A percentile compares a stretch with the other conserved stretches of the same genome.
Evolutionary conservation across 30 jellyfish, hydroid and myxozoan genomes (phyloP).

Genomic region (Aurelia sp.): DNA sequence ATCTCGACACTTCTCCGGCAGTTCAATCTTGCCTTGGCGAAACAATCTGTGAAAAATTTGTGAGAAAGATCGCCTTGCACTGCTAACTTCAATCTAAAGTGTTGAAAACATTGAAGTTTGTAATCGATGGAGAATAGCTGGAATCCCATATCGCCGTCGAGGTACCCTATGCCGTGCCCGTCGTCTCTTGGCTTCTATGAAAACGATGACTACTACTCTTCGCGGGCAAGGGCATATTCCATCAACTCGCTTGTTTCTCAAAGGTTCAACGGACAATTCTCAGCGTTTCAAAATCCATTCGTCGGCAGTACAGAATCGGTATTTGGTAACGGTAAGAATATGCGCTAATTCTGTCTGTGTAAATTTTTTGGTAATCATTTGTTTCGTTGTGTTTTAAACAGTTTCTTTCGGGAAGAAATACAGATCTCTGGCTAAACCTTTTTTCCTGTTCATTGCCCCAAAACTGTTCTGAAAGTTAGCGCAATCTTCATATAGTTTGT

Average conservation of each 20-base stretch:
- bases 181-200: slow-evolving; percentile 75
- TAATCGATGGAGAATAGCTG: slow-evolving; percentile 83
- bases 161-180: slow-evolving; percentile 69
- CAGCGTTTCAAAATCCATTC: slow-evolving; percentile 42
- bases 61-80: slow-evolving; percentile 80
- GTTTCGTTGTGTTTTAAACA: too few species aligned
- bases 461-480: too few species aligned
- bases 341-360: too few species aligned
- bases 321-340: slow-evolving; percentile 60
- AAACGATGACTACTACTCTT: slow-evolving; percentile 58
- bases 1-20: slow-evolving; percentile 79
- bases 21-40: slow-evolving; percentile 71
- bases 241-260: slow-evolving; percentile 75
- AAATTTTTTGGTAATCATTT: too few species aligned
- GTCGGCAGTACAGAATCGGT: slow-evolving; percentile 27
- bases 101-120: slow-evolving; percentile 72
- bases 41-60: slow-evolving; percentile 74
- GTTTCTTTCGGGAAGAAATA: too few species aligned
- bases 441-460: too few species aligned
- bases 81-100: slow-evolving; percentile 67
- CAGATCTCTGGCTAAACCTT: too few species aligned
- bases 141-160: slow-evolving; percentile 76
- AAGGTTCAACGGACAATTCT: slow-evolving; percentile 47
- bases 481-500: too few species aligned
- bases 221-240: slow-evolving; percentile 70